phyloP scores from a whole-genome alignment of 2,797 vertebrate species.

The Heterohyrax brucei region DNA sequence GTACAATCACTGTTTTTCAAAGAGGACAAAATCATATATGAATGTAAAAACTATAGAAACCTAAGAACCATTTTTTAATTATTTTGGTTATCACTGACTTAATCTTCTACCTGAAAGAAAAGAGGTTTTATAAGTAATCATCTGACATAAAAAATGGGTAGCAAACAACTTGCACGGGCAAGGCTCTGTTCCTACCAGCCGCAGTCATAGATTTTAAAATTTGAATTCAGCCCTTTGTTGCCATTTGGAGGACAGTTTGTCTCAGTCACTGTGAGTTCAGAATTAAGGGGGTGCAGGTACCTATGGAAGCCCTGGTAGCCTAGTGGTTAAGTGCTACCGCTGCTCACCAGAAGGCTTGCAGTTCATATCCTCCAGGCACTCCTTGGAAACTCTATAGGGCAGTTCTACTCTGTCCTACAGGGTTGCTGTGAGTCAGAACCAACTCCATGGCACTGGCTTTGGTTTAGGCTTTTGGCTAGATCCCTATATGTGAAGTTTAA shows the following conservation, averaged over 20 bases:
- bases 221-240: background rate
- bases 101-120: conserved; percentile 3
- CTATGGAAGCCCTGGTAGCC: too few species aligned
- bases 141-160: background rate
- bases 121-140: conserved; percentile 13
- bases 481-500: background rate
- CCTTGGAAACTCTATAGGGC: too few species aligned
- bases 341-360: too few species aligned
- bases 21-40: background rate
- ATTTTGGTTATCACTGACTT: background rate
- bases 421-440: too few species aligned
- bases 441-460: too few species aligned
- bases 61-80: conserved; percentile 21
- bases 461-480: too few species aligned
- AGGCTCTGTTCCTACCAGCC: background rate
- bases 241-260: background rate
- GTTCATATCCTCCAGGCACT: too few species aligned
- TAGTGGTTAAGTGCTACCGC: too few species aligned
- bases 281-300: background rate
- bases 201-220: background rate
- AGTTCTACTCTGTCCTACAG: too few species aligned
- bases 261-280: background rate
- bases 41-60: background rate
- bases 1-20: background rate
- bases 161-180: background rate